Base-by-base conservation (phyloP, 2,888 invertebrate species). In the Synergus gifuensis region DNA sequence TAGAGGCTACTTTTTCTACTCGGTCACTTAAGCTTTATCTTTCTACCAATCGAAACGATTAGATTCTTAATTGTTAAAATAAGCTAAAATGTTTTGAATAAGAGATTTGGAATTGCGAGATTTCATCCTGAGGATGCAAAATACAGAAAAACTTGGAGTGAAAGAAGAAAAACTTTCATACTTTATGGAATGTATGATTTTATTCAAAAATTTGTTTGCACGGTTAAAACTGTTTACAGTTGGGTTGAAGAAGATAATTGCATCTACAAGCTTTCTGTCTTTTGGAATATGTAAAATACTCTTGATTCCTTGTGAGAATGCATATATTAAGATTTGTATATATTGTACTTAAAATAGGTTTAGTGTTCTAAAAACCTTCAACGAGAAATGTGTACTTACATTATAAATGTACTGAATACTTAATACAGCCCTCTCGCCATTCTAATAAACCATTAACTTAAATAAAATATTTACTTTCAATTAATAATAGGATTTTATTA, bases 251-350 rank as follows among this genome's bases (percentile, higher is more conserved):
- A 18, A 12, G 22, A 60, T 60, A 60, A 22, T 60, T 60, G 60
- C 11, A 22, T 12, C 22, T 22, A 11, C 22, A 12, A 60, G 22
- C 22, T 60, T 12, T 60, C 12, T 22, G 12, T 60, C 22, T 60
- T 60, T 58, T 60, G 9, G 14, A 22, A 60, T 18, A 22, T 60
- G 60, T 22, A 54, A 54, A 42, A 46, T 69, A 69, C 42, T 69
- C 28, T 28, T 8, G 18, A 69, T 69, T 69, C 16, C 58, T 69
- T 78, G 73, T 69, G 62, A 81, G 79, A 82, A 78, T 82, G 77
- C 14, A 22, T 80, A 80, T 44, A 77, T 67, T 79, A 80, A 77
- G 80, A 79, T 80, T 79, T 82, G 79, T 82, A 82, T 79, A 82
- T 82, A 80, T 69, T 78, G 77, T 80, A 79, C 78, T 78, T 79